Conservation (phyloP, 2,888 invertebrate genomes). For the Himalopsyche anomala region DNA sequence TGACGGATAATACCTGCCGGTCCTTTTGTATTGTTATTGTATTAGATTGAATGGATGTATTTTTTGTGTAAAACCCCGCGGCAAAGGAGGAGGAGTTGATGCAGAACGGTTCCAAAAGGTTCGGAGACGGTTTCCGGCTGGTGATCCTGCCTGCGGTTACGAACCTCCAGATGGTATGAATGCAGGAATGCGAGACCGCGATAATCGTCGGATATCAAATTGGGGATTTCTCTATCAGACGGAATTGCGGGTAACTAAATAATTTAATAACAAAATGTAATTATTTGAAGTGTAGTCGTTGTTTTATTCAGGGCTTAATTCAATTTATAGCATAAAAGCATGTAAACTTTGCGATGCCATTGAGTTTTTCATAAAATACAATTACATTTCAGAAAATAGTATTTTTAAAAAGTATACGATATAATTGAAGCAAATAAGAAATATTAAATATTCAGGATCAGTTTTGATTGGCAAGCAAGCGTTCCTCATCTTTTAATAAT, state of each 20-base stretch:
- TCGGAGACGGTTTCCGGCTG: not conserved
- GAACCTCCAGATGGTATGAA: not conserved
- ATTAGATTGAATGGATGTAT: conserved; percentile 6
- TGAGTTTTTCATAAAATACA: too few relatives aligned
- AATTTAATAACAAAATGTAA: too few relatives aligned
- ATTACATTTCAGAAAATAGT: too few relatives aligned
- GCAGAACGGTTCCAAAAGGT: conserved; percentile 23
- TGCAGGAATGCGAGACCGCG: conserved; percentile 7
- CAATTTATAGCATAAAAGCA: too few relatives aligned
- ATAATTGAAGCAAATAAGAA: too few relatives aligned
- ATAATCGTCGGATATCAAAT: conserved; percentile 2
- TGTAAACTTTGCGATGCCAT: too few relatives aligned
- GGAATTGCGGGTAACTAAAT: not conserved
- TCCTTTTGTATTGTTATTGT: not conserved
- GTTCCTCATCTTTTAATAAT: too few relatives aligned
- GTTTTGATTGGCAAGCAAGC: too few relatives aligned
- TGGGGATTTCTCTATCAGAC: not conserved
- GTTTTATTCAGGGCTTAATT: too few relatives aligned
- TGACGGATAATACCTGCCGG: not conserved
- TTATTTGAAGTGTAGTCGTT: too few relatives aligned
- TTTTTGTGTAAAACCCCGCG: not conserved
- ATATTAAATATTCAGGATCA: too few relatives aligned
- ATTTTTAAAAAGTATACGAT: too few relatives aligned
- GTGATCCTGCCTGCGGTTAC: not conserved
- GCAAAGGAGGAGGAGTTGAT: not conserved